Base-by-base conservation (phyloP, 1,140 invertebrate genomes). In the Kradibia gibbosae region DNA sequence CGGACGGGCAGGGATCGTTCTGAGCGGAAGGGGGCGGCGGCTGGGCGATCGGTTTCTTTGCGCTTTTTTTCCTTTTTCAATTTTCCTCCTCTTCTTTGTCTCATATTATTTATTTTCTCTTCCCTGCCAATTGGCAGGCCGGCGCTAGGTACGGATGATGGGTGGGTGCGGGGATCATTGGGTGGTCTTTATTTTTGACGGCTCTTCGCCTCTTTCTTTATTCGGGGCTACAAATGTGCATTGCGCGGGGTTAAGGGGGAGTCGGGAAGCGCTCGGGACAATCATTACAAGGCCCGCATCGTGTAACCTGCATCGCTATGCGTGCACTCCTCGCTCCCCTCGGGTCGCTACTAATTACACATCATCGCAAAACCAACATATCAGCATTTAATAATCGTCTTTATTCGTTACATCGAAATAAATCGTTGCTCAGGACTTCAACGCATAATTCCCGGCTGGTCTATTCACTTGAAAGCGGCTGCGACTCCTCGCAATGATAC, bases 161-260 rank as follows among this genome's bases (percentile, higher is more conserved):
- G 10, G 13, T 22, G 50, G 13, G 50, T 22, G 50, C 13, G 10
- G 53, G 67, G 42, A 25, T 72, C 36, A 31, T 80, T 62, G 78
- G 70, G 67, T 73, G 78, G 70, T 80, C 70, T 73, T 72, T 73
- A 48, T 73, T 65, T 77, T 42, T 65, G 57, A 31, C 20, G 60
- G 22, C 45, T 45, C 20, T 17, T 34, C 15, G 36, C 22, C 28
- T 76, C 48, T 79, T 22, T 71, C 45, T 53, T 67, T 53, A 62
- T 34, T 62, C n/a, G 17, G 45, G 0, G 36, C 50, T 62, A 50
- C 75, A 77, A 45, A 62, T 31, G 36, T 31, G 25, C 22, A 11
- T 42, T 76, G 25, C 55, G 42, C 57, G 34, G 20, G 53, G 34
- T 13, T 4, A 67, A 36, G 3, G 2, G 70, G 70, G 28, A 48